phyloP scores from a whole-genome alignment of 2,888 invertebrate species.

The Sipunculus nudus region DNA sequence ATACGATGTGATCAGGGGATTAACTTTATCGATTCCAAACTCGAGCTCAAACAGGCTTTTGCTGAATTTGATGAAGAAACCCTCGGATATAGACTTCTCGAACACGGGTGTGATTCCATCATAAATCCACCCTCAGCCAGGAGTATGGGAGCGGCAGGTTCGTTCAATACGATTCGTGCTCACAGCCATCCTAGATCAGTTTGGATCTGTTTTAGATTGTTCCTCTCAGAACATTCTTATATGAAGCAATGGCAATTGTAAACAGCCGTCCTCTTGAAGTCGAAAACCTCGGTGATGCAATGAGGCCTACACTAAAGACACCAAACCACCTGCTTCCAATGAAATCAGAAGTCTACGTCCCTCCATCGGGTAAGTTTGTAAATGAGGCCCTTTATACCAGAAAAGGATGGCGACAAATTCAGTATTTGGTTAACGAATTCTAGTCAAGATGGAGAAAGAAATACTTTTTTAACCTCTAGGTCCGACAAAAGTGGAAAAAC shows the following conservation, averaged over 20 bases:
- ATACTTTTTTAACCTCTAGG: slow-evolving; percentile 1
- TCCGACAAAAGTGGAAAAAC: slow-evolving; percentile 19
- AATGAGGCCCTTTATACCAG: slow-evolving; percentile 13
- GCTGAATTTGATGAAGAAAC: slow-evolving; percentile 8
- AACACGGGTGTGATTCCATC: slow-evolving; percentile 9
- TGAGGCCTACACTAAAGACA: slow-evolving; percentile 7
- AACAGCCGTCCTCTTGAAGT: slow-evolving; percentile 20
- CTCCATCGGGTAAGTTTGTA: slow-evolving; percentile 15
- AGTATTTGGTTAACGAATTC: slow-evolving; percentile 11
- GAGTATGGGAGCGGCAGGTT: slow-evolving; percentile 25
- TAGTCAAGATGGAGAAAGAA: slow-evolving; percentile 8
- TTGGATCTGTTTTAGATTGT: slow-evolving; percentile 5
- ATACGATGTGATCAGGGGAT: slow-evolving; percentile 42
- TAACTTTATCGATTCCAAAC: slow-evolving; percentile 44
- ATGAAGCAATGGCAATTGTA: slow-evolving; percentile 23
- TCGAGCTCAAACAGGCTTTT: slow-evolving; percentile 29
- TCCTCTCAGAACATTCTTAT: slow-evolving; percentile 32
- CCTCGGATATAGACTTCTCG: neutral
- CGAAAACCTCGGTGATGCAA: slow-evolving; percentile 9
- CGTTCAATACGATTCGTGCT: slow-evolving; percentile 17
- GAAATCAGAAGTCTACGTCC: slow-evolving; percentile 14
- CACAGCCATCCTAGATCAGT: slow-evolving; percentile 2
- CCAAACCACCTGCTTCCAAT: slow-evolving; percentile 20
- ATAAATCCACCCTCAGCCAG: slow-evolving; percentile 17
- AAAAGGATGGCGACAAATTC: slow-evolving; percentile 18